Conservation (phyloP, 2,113 vertebrate species). For the Camelus bactrianus region DNA sequence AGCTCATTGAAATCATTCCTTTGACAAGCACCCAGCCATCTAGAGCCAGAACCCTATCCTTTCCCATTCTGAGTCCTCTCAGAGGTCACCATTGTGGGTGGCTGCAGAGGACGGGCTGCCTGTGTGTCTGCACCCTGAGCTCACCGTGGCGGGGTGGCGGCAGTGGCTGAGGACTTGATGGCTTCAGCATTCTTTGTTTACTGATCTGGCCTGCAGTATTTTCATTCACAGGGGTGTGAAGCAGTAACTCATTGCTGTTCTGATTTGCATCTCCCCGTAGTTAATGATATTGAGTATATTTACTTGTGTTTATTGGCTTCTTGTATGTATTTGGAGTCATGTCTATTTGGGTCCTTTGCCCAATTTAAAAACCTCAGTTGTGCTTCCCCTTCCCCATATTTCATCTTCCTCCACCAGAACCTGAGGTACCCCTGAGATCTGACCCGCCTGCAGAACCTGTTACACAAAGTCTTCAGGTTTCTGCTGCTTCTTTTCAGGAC, state of each 20-base stretch:
- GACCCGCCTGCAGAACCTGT: not conserved
- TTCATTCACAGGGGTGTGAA: not conserved
- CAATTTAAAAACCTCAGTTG: not conserved
- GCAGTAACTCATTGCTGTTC: not conserved
- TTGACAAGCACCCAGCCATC: too few species aligned
- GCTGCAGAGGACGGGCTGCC: too few species aligned
- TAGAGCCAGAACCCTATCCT: too few species aligned
- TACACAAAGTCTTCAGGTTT: not conserved
- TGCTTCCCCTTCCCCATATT: not conserved
- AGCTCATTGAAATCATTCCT: too few species aligned
- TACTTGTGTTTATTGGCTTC: not conserved
- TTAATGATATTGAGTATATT: not conserved
- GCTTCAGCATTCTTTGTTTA: too few species aligned
- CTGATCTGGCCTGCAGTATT: too few species aligned
- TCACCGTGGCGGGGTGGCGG: too few species aligned
- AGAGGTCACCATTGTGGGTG: too few species aligned
- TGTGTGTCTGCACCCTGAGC: too few species aligned
- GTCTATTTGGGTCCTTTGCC: not conserved
- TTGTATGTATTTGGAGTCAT: not conserved
- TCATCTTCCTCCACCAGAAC: not conserved
- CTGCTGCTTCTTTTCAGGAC: not conserved
- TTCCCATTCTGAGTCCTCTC: too few species aligned
- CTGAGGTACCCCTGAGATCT: too few species aligned
- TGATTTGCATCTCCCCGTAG: not conserved
- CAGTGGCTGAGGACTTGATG: too few species aligned